phyloP scores from a whole-genome alignment of 2,888 invertebrate species.

The Prosopocoilus inquinatus region DNA sequence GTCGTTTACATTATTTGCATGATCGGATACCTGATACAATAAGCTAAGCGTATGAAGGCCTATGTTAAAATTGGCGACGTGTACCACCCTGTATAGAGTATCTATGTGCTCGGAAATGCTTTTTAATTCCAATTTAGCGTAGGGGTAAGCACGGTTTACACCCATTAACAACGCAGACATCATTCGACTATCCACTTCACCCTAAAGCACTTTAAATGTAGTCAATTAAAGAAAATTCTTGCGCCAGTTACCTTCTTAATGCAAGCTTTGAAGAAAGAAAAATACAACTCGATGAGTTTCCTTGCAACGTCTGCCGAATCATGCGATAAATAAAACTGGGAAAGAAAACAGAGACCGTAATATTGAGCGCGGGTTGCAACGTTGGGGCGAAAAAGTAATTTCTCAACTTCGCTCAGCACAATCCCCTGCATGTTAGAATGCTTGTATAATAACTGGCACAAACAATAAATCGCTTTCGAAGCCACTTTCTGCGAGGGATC shows the following conservation, averaged over 20 bases:
- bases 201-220: conserved; percentile 50
- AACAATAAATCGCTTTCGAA: conserved; percentile 81
- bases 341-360: conserved; percentile 89
- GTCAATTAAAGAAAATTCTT: neutral
- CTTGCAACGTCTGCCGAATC: conserved; percentile 76
- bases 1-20: conserved; percentile 54
- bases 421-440: conserved; percentile 92
- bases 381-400: conserved; percentile 81
- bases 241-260: conserved; percentile 69
- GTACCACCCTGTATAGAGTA: conserved; percentile 78
- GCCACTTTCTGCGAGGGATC: conserved; percentile 89
- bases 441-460: conserved; percentile 75
- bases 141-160: conserved; percentile 82
- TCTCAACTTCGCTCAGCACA: conserved; percentile 85
- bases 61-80: conserved; percentile 73
- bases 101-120: conserved; percentile 65
- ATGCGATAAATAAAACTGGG: conserved; percentile 75
- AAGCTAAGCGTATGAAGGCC: conserved; percentile 59
- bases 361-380: conserved; percentile 84
- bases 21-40: conserved; percentile 63
- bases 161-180: conserved; percentile 82
- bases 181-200: conserved; percentile 79
- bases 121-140: conserved; percentile 64
- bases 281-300: conserved; percentile 86
- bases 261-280: conserved; percentile 91